Evolutionary conservation across 2,888 invertebrate species (phyloP).

Genomic region (Acrobasis consociella): DNA sequence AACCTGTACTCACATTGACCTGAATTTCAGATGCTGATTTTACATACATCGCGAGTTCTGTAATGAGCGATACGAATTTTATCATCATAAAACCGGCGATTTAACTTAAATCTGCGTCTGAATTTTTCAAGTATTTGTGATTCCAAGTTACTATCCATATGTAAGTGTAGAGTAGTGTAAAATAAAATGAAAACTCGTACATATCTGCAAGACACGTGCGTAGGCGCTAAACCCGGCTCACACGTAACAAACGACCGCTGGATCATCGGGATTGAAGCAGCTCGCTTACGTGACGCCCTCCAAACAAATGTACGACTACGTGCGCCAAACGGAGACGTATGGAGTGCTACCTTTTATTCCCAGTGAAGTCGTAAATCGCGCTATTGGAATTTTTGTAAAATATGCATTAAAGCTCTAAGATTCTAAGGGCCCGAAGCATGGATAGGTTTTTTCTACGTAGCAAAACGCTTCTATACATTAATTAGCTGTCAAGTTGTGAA

Average conservation of each 20-base stretch:
- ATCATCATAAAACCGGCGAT: too few relatives aligned
- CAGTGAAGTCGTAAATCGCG: not conserved
- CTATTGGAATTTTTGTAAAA: not conserved
- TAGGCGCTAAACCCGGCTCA: slow-evolving; percentile 23
- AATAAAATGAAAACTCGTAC: slow-evolving; percentile 17
- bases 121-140: too few relatives aligned
- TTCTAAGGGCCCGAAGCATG: too few relatives aligned
- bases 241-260: slow-evolving; percentile 42
- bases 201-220: slow-evolving; percentile 20
- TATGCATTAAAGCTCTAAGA: not conserved
- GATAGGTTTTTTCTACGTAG: too few relatives aligned
- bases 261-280: slow-evolving; percentile 41
- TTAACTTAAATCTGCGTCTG: too few relatives aligned
- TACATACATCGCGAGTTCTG: too few relatives aligned
- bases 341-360: not conserved
- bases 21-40: too few relatives aligned
- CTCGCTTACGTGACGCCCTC: slow-evolving; percentile 19
- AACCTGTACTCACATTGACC: too few relatives aligned
- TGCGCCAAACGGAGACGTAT: slow-evolving; percentile 7
- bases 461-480: too few relatives aligned
- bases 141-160: too few relatives aligned
- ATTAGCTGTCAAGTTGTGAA: too few relatives aligned
- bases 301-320: slow-evolving; percentile 8
- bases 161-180: not conserved
- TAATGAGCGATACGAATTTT: too few relatives aligned